These are phyloP conservation scores for Myotis brandtii DNA, from an alignment of 2,113 vertebrate species.

Conservation along the genomic window DNA sequence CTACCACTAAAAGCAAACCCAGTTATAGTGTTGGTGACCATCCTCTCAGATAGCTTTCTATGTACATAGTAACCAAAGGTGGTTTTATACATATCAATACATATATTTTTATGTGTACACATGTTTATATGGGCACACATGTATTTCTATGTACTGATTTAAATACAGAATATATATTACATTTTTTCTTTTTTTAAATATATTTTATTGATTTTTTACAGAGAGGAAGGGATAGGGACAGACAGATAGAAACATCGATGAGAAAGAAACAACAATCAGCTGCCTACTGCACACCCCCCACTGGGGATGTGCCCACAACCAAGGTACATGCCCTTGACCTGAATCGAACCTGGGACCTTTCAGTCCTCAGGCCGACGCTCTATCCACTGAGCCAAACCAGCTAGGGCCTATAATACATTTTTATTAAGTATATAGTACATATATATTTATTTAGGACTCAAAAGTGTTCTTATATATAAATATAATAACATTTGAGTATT, in stretches of 20 bases:
- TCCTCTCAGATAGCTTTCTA: neutral
- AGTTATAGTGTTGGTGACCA: neutral
- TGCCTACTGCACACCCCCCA: too few relatives aligned
- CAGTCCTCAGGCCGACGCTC: too few relatives aligned
- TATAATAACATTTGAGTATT: neutral
- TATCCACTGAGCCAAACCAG: too few relatives aligned
- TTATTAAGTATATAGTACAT: neutral
- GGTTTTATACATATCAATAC: neutral
- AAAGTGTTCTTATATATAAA: neutral
- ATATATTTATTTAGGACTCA: neutral
- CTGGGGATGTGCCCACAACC: too few relatives aligned
- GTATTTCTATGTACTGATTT: neutral
- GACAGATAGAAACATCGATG: too few relatives aligned
- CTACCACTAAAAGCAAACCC: neutral
- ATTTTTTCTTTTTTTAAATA: too few relatives aligned
- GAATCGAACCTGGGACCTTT: too few relatives aligned
- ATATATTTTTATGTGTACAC: neutral
- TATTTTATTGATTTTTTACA: too few relatives aligned
- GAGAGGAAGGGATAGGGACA: too few relatives aligned
- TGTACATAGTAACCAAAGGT: neutral
- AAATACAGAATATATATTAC: neutral
- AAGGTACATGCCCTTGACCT: too few relatives aligned
- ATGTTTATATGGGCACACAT: neutral
- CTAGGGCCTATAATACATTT: neutral
- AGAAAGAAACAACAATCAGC: too few relatives aligned